Evolutionary conservation across 1,140 invertebrate genomes (phyloP), one percentile per base, ranked within the genome.

Genomic region (Dendrolimus punctatus): DNA sequence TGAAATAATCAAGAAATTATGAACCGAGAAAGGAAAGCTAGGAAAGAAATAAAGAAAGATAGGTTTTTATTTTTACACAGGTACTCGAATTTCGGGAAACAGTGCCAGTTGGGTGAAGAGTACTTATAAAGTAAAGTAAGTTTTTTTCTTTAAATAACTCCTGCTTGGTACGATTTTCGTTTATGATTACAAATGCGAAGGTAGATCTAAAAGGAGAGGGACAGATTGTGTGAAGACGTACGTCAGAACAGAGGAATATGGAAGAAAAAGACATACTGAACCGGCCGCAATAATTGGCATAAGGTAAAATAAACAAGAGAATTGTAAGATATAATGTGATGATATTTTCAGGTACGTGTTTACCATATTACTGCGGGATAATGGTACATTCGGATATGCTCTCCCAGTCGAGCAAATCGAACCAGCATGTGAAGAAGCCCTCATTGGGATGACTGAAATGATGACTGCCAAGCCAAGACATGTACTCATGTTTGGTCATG

Each of bases 331-430:
- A 45, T 45, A 9, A 7, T 45, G 23, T 23, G 8, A 23, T 46
- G 8, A 23, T 7, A 37, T 8, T 43, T 51, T 8, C 53, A 83
- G 80, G 39, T 76, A 75, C 43, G 74, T 76, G 0, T 94, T 91
- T 66, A 91, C 92, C 1, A 89, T 90, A 37, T 85, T 90, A 55
- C 79, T 95, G 8, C 86, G 94, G 4, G 95, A 96, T 71, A 91
- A 85, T 37, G 95, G 95, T n/a, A 64, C 77, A 38, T 90, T 92
- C 57, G 95, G 95, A 2, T 95, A 96, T 68, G 40, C 94, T 1
- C 82, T 97, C 10, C 95, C 95, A 0, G 85, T 91, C 2, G 73
- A 88, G 39, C 90, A 94, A 68, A 96, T 97, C 49, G 71, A 90
- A 8, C 91, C 92, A 0, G 92, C 92, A 36, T 91, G 89, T 37